A percentile compares a stretch with the other conserved stretches of the same genome.
Evolutionary conservation across 30 jellyfish, hydroid and myxozoan genomes (phyloP).

Genomic region (Nemopilema nomurai): DNA sequence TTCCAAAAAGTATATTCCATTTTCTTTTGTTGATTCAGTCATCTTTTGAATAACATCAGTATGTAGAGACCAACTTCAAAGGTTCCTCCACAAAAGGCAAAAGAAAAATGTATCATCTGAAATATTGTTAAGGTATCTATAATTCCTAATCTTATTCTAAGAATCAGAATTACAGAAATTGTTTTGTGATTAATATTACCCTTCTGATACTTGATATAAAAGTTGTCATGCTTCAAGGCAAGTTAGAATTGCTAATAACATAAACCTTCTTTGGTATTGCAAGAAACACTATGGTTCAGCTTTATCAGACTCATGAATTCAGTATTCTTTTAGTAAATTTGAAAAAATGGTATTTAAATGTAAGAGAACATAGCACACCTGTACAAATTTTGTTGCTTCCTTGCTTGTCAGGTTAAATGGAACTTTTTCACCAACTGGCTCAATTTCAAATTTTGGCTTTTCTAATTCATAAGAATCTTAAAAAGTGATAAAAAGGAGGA

Average conservation of each 20-base stretch:
- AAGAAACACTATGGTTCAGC: background rate
- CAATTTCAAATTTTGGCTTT: constrained; percentile 21
- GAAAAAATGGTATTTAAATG: background rate
- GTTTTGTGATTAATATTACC: too few species aligned
- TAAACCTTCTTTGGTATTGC: too few species aligned
- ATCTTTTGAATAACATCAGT: background rate
- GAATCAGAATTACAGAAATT: too few species aligned
- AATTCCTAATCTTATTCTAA: too few species aligned
- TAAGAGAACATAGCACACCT: background rate
- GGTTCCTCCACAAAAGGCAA: too few species aligned
- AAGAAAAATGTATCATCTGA: too few species aligned
- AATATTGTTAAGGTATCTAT: too few species aligned
- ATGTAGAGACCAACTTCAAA: background rate
- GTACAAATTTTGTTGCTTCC: background rate
- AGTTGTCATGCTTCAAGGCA: background rate
- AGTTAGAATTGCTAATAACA: background rate
- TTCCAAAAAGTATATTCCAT: background rate
- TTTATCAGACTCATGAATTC: background rate
- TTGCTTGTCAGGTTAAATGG: constrained; percentile 23
- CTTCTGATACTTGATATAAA: too few species aligned
- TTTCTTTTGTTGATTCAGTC: background rate
- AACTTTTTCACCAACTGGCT: constrained; percentile 22
- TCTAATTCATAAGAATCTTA: constrained; percentile 33
- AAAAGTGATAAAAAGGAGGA: background rate
- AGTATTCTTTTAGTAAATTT: background rate